Base-by-base conservation (phyloP, 2,888 invertebrate species). In the Branchellion lobata region DNA sequence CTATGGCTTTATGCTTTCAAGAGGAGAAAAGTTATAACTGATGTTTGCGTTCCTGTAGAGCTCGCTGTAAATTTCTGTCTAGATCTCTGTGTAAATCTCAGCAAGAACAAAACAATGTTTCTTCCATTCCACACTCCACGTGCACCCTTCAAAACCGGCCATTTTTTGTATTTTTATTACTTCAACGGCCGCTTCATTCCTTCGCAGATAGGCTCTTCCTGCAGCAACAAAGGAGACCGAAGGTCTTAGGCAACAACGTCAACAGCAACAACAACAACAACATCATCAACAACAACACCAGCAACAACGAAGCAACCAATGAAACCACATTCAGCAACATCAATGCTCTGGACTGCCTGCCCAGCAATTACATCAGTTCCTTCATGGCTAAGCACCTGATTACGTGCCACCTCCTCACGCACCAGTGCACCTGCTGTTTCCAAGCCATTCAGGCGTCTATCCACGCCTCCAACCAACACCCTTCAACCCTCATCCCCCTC, bases 241-340 rank as follows among this genome's bases (percentile, higher is more conserved):
- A 57, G 24, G 21, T 14, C 21, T n/a, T 57, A 57, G 14, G 8
- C 8, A n/a, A 57, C 61, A 57, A 24, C 3, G 29, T 27, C 69
- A 33, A 34, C 69, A 69, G 29, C 33, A 69, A 69, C 33, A 69
- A 69, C 33, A 69, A 69, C 33, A 69, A 69, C 5, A 29, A 34
- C 5, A 24, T 24, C 47, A 74, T 2, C 31, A 69, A 18, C 11
- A 14, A 8, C 21, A 69, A 3, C n/a, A 33, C 8, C 33, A 69
- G 29, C 33, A 69, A 69, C 33, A 69, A 69, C 5, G 69, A 34
- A 36, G 27, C 47, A 11, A 74, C 2, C 31, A 69, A 18, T 31
- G 3, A 8, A 3, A 69, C 18, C n/a, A 33, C 8, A 5, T 27
- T 27, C 34, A 69, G 2, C 33, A 69, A 3, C 33, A 69, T 14